Percentiles rank a stretch among this genome's conserved stretches.
phyloP scores from a whole-genome alignment of 2,888 invertebrate genomes.

The Panopea generosa region DNA sequence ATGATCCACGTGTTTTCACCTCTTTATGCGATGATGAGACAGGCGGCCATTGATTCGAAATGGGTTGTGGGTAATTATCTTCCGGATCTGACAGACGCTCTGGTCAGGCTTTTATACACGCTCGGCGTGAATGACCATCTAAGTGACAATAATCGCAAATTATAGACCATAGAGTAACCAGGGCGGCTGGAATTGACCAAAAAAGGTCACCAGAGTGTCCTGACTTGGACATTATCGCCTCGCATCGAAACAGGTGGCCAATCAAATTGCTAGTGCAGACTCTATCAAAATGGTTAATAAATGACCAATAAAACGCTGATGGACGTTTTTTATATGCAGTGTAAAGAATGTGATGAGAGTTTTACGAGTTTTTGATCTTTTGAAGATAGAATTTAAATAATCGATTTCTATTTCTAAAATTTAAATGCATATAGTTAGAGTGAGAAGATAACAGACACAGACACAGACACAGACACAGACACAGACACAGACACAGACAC shows the following conservation, averaged over 20 bases:
- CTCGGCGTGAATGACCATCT: conserved; percentile 18
- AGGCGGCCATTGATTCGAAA: not conserved
- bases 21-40: conserved; percentile 1
- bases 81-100: not conserved
- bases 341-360: conserved; percentile 23
- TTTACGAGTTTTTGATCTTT: conserved; percentile 27
- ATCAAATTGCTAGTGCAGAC: conserved; percentile 17
- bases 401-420: no score
- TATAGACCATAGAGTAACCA: conserved; percentile 31
- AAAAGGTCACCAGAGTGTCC: conserved; percentile 27
- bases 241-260: conserved; percentile 43
- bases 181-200: conserved; percentile 16
- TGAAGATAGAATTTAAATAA: conserved; percentile 10
- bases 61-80: not conserved
- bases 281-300: conserved; percentile 11
- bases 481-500: no score
- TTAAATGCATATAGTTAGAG: no score
- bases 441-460: no score
- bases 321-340: conserved; percentile 12
- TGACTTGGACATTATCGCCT: conserved; percentile 33
- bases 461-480: no score
- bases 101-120: not conserved
- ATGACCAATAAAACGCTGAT: conserved; percentile 27
- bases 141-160: conserved; percentile 40
- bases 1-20: conserved; percentile 1